phyloP scores from a whole-genome alignment of 1,140 invertebrate genomes.

The Uloborus diversus region DNA sequence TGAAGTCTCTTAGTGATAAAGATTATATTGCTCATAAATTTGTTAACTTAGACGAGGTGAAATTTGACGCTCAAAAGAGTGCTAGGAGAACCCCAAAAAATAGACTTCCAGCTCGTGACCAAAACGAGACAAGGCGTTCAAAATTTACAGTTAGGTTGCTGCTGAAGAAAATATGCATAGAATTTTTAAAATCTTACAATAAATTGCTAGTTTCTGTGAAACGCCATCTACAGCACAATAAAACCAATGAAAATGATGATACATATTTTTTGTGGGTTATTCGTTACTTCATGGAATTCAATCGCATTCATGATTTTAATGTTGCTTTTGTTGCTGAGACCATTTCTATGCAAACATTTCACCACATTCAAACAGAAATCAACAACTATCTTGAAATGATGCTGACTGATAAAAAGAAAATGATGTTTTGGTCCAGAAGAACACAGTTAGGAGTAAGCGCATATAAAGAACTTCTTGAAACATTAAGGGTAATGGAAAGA shows the following conservation, averaged over 20 bases:
- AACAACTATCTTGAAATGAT: constrained; percentile 91
- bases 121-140: constrained; percentile 69
- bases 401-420: constrained; percentile 84
- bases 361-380: constrained; percentile 91
- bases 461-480: constrained; percentile 74
- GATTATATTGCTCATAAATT: constrained; percentile 90
- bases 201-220: constrained; percentile 85
- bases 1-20: constrained; percentile 92
- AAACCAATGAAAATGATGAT: constrained; percentile 76
- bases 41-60: constrained; percentile 77
- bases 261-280: constrained; percentile 94
- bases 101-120: constrained; percentile 71
- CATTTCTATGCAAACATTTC: constrained; percentile 87
- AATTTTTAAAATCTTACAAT: constrained; percentile 93
- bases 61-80: constrained; percentile 79
- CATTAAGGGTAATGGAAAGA: constrained; percentile 82
- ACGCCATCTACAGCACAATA: constrained; percentile 37
- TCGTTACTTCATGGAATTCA: constrained; percentile 98
- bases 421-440: constrained; percentile 78
- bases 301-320: constrained; percentile 82
- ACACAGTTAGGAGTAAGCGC: constrained; percentile 81
- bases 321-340: constrained; percentile 91
- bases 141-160: constrained; percentile 83
- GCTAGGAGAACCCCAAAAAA: constrained; percentile 76
- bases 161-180: constrained; percentile 92